Evolutionary conservation across 2,113 vertebrate genomes (phyloP).

Genomic region (Amphilophus citrinellus): DNA sequence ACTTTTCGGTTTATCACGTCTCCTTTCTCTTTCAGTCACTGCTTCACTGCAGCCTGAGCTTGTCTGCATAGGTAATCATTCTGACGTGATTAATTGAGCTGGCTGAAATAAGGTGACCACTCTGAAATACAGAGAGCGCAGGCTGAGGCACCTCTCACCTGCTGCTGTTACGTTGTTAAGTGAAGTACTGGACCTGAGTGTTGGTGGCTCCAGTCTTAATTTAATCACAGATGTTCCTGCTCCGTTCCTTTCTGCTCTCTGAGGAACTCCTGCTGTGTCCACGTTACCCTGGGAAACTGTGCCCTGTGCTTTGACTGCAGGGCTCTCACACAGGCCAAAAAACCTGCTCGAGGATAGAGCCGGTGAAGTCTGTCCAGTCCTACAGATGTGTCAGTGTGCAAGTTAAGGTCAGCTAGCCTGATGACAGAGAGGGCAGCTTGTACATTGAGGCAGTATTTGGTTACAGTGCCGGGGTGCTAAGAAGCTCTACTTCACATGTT

Average conservation of each 20-base stretch:
- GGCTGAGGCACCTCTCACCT: background rate
- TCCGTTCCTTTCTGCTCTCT: background rate
- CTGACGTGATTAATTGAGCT: background rate
- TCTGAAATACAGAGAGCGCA: background rate
- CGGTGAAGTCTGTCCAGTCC: background rate
- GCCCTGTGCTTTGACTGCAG: background rate
- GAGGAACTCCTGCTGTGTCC: background rate
- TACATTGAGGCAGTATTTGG: background rate
- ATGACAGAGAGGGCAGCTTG: background rate
- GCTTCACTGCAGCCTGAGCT: background rate
- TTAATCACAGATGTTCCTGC: background rate
- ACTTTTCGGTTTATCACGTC: no score
- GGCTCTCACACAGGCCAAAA: background rate
- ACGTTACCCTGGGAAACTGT: background rate
- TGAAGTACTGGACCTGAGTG: background rate
- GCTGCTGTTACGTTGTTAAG: background rate
- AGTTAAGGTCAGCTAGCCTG: background rate
- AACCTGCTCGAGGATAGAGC: background rate
- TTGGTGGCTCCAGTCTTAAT: background rate
- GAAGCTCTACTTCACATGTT: background rate
- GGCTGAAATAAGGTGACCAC: background rate
- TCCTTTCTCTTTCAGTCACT: background rate
- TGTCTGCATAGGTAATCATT: background rate
- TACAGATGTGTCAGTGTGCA: background rate
- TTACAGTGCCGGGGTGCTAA: background rate